These are phyloP conservation scores for Hydropsyche betteni DNA, from an alignment of 2,888 invertebrate genomes.

Conservation along the genomic window DNA sequence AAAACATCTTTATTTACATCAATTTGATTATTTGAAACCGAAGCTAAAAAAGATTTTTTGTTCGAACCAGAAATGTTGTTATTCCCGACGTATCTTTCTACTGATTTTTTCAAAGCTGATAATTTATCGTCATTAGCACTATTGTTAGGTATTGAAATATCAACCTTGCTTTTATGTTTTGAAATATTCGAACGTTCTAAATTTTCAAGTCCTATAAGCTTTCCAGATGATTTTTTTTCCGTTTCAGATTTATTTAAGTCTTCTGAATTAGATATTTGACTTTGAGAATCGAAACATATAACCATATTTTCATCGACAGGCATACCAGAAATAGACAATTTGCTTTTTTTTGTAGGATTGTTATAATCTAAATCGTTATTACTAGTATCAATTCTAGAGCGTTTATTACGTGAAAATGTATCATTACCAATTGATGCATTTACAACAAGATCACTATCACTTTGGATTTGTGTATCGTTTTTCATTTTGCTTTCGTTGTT, in stretches of 20 bases:
- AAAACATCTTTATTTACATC: no score
- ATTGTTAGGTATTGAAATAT: neutral
- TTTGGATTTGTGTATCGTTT: neutral
- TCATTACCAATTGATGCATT: no score
- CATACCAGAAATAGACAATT: neutral
- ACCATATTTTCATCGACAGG: neutral
- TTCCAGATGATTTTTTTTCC: neutral
- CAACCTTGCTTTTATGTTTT: neutral
- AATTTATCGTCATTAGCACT: neutral
- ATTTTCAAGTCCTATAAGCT: neutral
- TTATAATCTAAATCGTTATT: neutral
- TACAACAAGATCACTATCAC: neutral
- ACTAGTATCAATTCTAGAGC: neutral
- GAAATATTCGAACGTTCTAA: neutral
- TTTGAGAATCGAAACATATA: neutral
- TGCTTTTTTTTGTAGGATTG: constrained; percentile 3
- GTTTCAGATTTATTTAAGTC: neutral
- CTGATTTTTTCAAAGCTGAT: neutral
- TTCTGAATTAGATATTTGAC: neutral
- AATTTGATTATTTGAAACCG: no score
- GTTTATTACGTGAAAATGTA: neutral
- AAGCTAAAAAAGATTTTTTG: no score
- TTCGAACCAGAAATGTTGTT: constrained; percentile 54
- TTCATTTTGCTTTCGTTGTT: neutral
- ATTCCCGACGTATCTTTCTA: constrained; percentile 54